These are phyloP conservation scores for Lydus trimaculatus DNA, from an alignment of 2,888 invertebrate species.

Conservation along the genomic window DNA sequence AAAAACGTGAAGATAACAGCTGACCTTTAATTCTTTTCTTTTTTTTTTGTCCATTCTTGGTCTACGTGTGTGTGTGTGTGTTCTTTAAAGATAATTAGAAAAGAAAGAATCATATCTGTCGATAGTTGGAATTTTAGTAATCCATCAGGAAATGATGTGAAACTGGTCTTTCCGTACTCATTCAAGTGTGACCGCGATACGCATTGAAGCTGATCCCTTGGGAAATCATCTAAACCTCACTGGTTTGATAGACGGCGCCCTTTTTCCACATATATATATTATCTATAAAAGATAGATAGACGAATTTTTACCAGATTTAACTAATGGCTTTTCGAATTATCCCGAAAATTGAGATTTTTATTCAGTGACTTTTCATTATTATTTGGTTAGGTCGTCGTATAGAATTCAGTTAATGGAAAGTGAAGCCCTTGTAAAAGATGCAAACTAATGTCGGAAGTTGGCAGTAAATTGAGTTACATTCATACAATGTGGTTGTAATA, in stretches of 20 bases:
- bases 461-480: slow-evolving; percentile 57
- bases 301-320: slow-evolving; percentile 47
- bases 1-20: slow-evolving; percentile 38
- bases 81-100: not conserved
- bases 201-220: slow-evolving; percentile 55
- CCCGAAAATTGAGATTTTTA: not conserved
- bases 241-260: slow-evolving; percentile 21
- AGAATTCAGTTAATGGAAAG: slow-evolving; percentile 48
- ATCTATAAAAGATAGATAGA: not conserved
- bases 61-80: too few species aligned
- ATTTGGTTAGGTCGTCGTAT: too few species aligned
- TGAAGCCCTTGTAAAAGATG: slow-evolving; percentile 53
- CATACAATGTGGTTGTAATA: slow-evolving; percentile 46
- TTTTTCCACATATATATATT: slow-evolving; percentile 14
- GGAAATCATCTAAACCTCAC: slow-evolving; percentile 59
- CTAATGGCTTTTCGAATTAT: slow-evolving; percentile 43
- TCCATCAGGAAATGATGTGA: slow-evolving; percentile 57
- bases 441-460: slow-evolving; percentile 51
- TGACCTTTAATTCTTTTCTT: slow-evolving; percentile 38
- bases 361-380: not conserved
- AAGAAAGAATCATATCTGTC: slow-evolving; percentile 9
- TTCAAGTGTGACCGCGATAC: slow-evolving; percentile 62
- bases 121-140: slow-evolving; percentile 29
- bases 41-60: not conserved
- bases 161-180: slow-evolving; percentile 58